A percentile compares a stretch with the other conserved stretches of the same genome.
These are phyloP conservation scores for Limnothrissa miodon DNA, from an alignment of 2,113 vertebrate species.

Conservation along the genomic window DNA sequence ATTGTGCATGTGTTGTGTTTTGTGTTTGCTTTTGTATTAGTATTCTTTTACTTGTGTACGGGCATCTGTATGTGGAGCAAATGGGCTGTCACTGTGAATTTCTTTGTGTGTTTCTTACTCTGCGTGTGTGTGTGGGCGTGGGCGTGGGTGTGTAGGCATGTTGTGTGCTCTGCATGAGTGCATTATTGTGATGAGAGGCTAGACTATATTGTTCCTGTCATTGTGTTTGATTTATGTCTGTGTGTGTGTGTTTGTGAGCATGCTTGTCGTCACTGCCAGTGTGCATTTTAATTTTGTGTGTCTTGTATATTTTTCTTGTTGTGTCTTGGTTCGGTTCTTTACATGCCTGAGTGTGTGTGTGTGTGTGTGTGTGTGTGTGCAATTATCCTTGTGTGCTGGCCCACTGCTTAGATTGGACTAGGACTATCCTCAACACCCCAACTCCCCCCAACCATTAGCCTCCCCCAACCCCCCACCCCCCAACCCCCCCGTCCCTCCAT, in stretches of 20 bases:
- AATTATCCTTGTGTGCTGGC: neutral
- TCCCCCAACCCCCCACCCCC: slow-evolving; percentile 22
- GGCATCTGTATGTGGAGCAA: too few species aligned
- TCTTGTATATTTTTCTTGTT: too few species aligned
- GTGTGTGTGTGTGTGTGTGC: neutral
- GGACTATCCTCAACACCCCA: neutral
- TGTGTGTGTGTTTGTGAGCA: neutral
- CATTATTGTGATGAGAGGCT: neutral
- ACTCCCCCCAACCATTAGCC: neutral
- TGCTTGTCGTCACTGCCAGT: slow-evolving; percentile 3
- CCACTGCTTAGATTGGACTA: neutral
- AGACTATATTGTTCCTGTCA: neutral
- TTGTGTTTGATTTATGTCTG: neutral
- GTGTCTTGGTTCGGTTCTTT: too few species aligned
- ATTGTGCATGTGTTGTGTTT: neutral
- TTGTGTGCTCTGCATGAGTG: neutral
- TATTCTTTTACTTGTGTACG: too few species aligned
- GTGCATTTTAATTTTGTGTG: neutral
- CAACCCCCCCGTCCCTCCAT: slow-evolving; percentile 35
- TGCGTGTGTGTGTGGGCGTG: neutral
- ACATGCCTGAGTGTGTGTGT: neutral
- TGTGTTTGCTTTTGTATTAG: neutral
- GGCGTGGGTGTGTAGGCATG: neutral
- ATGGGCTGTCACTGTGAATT: too few species aligned
- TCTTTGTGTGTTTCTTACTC: neutral